Base-by-base conservation (phyloP, 2,113 vertebrate genomes). In the Polyodon spathula region DNA sequence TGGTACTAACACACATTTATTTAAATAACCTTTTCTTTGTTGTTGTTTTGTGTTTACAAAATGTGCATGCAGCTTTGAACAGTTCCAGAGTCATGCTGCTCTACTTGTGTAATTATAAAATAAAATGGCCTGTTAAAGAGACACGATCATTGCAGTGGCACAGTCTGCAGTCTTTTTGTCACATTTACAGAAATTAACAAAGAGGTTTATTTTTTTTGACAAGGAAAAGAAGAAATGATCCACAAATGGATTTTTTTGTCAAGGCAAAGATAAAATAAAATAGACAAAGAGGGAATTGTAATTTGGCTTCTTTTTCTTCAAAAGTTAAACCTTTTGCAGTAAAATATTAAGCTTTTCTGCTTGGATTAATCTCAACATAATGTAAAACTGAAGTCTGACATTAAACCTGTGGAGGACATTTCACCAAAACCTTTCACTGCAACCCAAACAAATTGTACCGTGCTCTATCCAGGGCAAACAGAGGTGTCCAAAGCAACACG, bases 51-150 rank as follows among this genome's bases (percentile, higher is more conserved):
- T 88, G 27, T 89, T 85, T 84, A 88, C 82, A 93, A 88, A 93
- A 94, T 71, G 80, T 90, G 92, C 94, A 98, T 98, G 95, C 95
- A 92, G 91, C 90, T 91, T 81, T 85, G 90, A 93, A 90, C 85
- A 80, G 81, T 88, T 92, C 86, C 86, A 83, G 73, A 89, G 88
- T 90, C 93, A 95, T 95, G 92, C 94, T 90, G 89, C 88, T 92
- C 82, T 89, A 90, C 76, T 80, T 71, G 69, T 27, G 27, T 27
- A 1, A 75, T 86, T 87, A 88, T 84, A 89, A 89, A 89, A 81
- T 85, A 53, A 76, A 81, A 81, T 74, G 77, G 86, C 76, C 80
- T 73, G 78, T 84, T 78, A 76, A 85, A 66, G 73, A 76, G 71
- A 84, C 84, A 75, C 74, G 73, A 68, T 76, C 64, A 27, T 27